These are phyloP conservation scores for Eilema sororculum DNA, from an alignment of 2,888 invertebrate genomes.

Conservation along the genomic window DNA sequence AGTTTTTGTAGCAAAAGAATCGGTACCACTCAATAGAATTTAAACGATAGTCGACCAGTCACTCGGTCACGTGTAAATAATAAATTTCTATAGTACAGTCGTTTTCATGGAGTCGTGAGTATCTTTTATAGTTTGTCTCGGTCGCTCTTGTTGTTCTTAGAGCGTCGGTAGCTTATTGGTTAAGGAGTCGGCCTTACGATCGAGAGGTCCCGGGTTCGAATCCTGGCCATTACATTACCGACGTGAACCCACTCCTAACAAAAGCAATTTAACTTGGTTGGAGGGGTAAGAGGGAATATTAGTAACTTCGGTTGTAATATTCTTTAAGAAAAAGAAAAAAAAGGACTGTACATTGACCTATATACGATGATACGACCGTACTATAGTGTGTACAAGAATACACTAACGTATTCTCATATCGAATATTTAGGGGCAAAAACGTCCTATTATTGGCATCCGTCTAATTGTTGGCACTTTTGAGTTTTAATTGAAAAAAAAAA, in stretches of 20 bases:
- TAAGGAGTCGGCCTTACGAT: too few relatives aligned
- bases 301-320: too few relatives aligned
- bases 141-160: too few relatives aligned
- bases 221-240: too few relatives aligned
- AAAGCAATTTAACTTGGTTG: too few relatives aligned
- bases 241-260: too few relatives aligned
- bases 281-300: too few relatives aligned
- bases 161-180: too few relatives aligned
- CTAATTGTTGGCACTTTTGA: background rate
- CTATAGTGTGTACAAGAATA: background rate
- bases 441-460: background rate
- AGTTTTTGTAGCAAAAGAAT: background rate
- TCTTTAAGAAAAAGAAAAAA: too few relatives aligned
- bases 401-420: background rate
- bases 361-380: too few relatives aligned
- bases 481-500: background rate
- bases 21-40: background rate
- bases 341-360: too few relatives aligned
- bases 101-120: background rate
- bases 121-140: background rate
- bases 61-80: background rate
- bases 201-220: too few relatives aligned
- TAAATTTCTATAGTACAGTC: background rate
- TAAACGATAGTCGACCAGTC: background rate
- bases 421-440: slow-evolving; percentile 8